These are phyloP conservation scores for Lampris incognitus DNA, from an alignment of 2,113 vertebrate genomes.

Conservation along the genomic window DNA sequence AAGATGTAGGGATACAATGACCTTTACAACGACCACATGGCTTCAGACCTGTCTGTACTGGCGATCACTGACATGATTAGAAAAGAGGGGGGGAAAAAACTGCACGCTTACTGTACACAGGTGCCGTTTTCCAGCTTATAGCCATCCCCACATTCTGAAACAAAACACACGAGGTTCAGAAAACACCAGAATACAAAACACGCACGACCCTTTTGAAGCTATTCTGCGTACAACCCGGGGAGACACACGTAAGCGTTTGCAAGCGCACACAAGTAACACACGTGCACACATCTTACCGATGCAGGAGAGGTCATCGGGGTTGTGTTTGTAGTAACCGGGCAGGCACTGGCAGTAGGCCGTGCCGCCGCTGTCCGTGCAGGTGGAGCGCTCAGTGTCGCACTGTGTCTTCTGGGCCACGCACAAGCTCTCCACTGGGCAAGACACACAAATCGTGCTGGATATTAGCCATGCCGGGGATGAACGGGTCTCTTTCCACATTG, in stretches of 20 bases:
- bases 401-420: conserved; percentile 86
- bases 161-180: conserved; percentile 5
- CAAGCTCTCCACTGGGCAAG: conserved; percentile 86
- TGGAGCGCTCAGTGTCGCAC: conserved; percentile 89
- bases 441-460: conserved; percentile 12
- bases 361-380: conserved; percentile 87
- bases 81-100: not conserved
- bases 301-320: conserved; percentile 89
- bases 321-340: conserved; percentile 93
- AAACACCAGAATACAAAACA: not conserved
- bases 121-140: conserved; percentile 90
- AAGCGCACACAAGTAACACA: not conserved
- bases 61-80: not conserved
- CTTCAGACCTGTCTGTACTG: not conserved
- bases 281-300: conserved; percentile 80
- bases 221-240: no score
- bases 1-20: conserved; percentile 54
- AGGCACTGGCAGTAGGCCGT: conserved; percentile 87
- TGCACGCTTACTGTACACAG: conserved; percentile 88
- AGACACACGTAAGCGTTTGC: not conserved
- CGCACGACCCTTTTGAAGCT: not conserved
- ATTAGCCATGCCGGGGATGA: not conserved
- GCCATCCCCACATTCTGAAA: conserved; percentile 93
- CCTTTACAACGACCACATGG: not conserved
- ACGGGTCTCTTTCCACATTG: no score